Evolutionary conservation across 1,140 invertebrate species (phyloP).

Genomic region (Drusus annulatus): DNA sequence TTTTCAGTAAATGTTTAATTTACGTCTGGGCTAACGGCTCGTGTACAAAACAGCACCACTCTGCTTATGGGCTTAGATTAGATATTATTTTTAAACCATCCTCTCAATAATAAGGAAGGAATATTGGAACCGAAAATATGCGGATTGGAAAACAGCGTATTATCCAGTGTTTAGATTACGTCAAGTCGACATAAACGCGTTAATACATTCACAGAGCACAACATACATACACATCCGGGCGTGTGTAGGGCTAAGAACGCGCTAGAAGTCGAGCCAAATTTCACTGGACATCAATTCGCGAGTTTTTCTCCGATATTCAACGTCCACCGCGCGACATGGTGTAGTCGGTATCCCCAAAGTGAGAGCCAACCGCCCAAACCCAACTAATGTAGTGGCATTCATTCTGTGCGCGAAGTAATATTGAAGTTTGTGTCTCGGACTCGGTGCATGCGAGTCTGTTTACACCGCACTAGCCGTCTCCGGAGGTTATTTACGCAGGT

Average conservation of each 20-base stretch:
- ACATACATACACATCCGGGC: not conserved
- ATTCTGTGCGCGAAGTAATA: not conserved
- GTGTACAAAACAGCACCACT: no score
- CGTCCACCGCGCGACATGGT: conserved; percentile 14
- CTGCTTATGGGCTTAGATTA: no score
- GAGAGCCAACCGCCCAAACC: no score
- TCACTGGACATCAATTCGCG: conserved; percentile 35
- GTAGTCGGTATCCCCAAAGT: not conserved
- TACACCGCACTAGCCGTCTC: not conserved
- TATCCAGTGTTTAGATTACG: not conserved
- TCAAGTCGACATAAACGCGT: conserved; percentile 22
- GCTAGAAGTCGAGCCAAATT: conserved; percentile 35
- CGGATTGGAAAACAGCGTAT: not conserved
- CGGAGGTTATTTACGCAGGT: conserved; percentile 4
- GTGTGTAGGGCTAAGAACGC: not conserved
- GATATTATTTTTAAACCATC: no score
- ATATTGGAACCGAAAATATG: not conserved
- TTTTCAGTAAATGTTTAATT: no score
- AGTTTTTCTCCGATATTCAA: conserved; percentile 37
- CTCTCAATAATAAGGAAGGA: no score
- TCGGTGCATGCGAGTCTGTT: conserved; percentile 1
- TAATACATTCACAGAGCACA: not conserved
- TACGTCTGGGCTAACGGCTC: no score
- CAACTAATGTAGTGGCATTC: no score
- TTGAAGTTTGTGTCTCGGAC: not conserved